A percentile compares a stretch with the other conserved stretches of the same genome.
Evolutionary conservation across 2,113 vertebrate genomes (phyloP).

Genomic region (Oenanthe melanoleuca): DNA sequence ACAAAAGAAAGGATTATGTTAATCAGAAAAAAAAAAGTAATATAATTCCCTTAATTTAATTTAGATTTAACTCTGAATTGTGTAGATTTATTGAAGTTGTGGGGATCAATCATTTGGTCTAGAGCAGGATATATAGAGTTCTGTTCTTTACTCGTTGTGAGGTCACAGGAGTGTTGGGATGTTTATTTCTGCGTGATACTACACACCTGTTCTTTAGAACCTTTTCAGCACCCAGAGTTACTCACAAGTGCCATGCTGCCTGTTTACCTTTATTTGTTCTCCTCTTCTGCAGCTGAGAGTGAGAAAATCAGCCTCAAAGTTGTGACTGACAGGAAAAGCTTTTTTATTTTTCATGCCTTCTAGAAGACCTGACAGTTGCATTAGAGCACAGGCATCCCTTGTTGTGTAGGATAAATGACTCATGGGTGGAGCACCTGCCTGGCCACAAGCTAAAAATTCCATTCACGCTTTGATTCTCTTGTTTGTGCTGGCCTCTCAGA

Average conservation of each 20-base stretch:
- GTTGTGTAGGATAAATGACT: constrained; percentile 42
- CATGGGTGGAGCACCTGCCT: constrained; percentile 64
- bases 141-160: not conserved
- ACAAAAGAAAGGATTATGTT: not conserved
- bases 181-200: not conserved
- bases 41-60: not conserved
- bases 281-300: not conserved
- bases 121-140: not conserved
- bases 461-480: constrained; percentile 64
- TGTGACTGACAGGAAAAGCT: constrained; percentile 13
- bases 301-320: not conserved
- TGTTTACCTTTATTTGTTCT: constrained; percentile 15
- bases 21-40: no score
- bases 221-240: not conserved
- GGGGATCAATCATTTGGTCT: not conserved
- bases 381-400: not conserved
- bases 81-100: not conserved
- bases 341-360: not conserved
- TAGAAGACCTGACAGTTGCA: constrained; percentile 4
- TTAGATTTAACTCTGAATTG: not conserved
- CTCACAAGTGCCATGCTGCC: not conserved
- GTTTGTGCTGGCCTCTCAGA: constrained; percentile 32
- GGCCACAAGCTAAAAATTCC: constrained; percentile 67
- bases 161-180: not conserved
- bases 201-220: constrained; percentile 28